A percentile compares a stretch with the other conserved stretches of the same genome.
Conservation (phyloP, 2,797 vertebrate species). For the Lycodopsis pacificus region DNA sequence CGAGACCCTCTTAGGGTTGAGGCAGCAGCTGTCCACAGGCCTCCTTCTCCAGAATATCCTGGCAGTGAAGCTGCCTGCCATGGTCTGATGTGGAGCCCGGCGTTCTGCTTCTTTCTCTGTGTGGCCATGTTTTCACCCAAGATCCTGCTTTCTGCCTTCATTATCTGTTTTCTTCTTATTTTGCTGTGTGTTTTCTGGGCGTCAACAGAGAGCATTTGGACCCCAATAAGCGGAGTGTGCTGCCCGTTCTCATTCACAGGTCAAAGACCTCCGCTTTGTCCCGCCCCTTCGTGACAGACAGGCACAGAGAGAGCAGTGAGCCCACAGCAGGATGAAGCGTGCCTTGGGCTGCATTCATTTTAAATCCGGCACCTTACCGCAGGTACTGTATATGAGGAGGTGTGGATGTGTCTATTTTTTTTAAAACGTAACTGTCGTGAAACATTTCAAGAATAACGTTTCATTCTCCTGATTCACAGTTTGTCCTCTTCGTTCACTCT, state of each 20-base stretch:
- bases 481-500: not conserved
- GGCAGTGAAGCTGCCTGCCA: slow-evolving; percentile 49
- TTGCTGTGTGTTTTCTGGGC: no score
- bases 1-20: slow-evolving; percentile 59
- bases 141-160: no score
- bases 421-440: not conserved
- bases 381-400: not conserved
- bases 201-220: no score
- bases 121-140: slow-evolving; percentile 27
- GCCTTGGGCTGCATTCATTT: not conserved
- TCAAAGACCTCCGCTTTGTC: no score
- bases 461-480: not conserved
- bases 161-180: no score
- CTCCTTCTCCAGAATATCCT: slow-evolving; percentile 64
- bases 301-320: no score
- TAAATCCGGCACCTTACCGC: not conserved
- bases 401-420: not conserved
- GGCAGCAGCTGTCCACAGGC: slow-evolving; percentile 79
- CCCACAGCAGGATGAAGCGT: no score
- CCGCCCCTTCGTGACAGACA: no score
- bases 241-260: no score
- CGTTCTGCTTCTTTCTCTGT: slow-evolving; percentile 46
- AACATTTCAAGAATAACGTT: not conserved
- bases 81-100: slow-evolving; percentile 75
- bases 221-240: no score